These are phyloP conservation scores for Drosophila mauritiana DNA, from an alignment of 1,140 invertebrate species.

Conservation along the genomic window DNA sequence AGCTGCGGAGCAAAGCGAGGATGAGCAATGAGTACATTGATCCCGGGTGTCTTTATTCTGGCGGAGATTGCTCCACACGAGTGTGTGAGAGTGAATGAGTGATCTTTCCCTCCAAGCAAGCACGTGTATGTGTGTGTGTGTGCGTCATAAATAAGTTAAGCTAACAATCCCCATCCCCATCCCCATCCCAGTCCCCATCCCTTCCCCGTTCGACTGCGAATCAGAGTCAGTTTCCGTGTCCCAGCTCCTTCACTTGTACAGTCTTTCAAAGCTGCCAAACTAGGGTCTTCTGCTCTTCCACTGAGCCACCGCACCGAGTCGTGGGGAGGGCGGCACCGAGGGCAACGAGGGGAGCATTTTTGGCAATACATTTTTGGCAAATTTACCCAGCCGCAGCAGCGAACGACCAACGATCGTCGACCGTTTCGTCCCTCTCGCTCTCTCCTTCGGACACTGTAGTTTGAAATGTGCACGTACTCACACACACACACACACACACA, in stretches of 20 bases:
- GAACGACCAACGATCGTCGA: slow-evolving; percentile 27
- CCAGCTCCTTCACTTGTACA: slow-evolving; percentile 52
- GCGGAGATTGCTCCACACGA: neutral
- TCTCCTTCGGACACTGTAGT: slow-evolving; percentile 26
- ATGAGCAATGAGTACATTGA: slow-evolving; percentile 8
- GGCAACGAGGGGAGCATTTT: slow-evolving; percentile 32
- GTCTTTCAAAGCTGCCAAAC: slow-evolving; percentile 31
- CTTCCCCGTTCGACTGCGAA: slow-evolving; percentile 1
- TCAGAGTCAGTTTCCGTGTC: slow-evolving; percentile 27
- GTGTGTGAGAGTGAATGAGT: slow-evolving; percentile 2
- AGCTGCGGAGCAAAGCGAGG: neutral
- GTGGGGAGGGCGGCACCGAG: slow-evolving; percentile 1
- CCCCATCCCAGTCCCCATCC: neutral
- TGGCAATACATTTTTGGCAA: slow-evolving; percentile 35
- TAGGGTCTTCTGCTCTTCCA: slow-evolving; percentile 2
- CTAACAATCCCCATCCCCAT: neutral
- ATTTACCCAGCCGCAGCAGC: slow-evolving; percentile 45
- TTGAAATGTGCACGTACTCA: slow-evolving; percentile 62
- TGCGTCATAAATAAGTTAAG: slow-evolving; percentile 7
- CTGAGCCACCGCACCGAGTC: neutral
- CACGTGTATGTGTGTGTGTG: neutral
- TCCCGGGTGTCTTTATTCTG: slow-evolving; percentile 3
- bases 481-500: slow-evolving; percentile 21
- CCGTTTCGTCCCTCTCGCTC: slow-evolving; percentile 5
- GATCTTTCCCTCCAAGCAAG: neutral